A percentile compares a stretch with the other conserved stretches of the same genome.
Evolutionary conservation across 2,888 invertebrate genomes (phyloP).

Genomic region (Stenoptilia bipunctidactyla): DNA sequence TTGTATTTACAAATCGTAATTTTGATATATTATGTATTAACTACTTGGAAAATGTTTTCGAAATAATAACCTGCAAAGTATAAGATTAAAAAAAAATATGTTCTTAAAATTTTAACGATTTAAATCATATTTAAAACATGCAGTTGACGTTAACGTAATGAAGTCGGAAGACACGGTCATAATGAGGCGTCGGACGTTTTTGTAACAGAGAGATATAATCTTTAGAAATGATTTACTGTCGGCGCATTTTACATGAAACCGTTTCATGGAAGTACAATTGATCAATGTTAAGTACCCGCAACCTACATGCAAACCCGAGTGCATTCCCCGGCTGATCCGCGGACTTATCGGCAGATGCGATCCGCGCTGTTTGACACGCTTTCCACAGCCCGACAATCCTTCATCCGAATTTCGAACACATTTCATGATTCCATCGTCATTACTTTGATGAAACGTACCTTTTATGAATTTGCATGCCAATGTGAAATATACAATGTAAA

Average conservation of each 20-base stretch:
- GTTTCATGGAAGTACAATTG: background rate
- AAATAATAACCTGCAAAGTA: too few relatives aligned
- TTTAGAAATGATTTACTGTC: background rate
- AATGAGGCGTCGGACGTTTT: slow-evolving; percentile 2
- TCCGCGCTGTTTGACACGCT: background rate
- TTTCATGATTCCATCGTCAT: too few relatives aligned
- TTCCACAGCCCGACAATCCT: background rate
- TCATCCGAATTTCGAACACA: too few relatives aligned
- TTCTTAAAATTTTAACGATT: too few relatives aligned
- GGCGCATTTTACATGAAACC: background rate
- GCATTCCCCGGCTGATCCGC: background rate
- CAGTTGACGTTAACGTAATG: too few relatives aligned
- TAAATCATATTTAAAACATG: too few relatives aligned
- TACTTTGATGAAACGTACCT: background rate
- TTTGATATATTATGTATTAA: too few relatives aligned
- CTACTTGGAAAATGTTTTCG: too few relatives aligned
- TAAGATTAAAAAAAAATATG: too few relatives aligned
- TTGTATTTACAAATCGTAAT: too few relatives aligned
- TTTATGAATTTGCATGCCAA: background rate
- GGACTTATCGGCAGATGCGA: background rate
- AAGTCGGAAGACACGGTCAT: too few relatives aligned
- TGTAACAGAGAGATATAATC: slow-evolving; percentile 14
- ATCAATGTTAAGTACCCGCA: background rate
- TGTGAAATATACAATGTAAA: background rate
- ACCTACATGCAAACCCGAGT: background rate